Evolutionary conservation across 2,113 vertebrate genomes (phyloP).

Genomic region (Bolborhynchus lineola): DNA sequence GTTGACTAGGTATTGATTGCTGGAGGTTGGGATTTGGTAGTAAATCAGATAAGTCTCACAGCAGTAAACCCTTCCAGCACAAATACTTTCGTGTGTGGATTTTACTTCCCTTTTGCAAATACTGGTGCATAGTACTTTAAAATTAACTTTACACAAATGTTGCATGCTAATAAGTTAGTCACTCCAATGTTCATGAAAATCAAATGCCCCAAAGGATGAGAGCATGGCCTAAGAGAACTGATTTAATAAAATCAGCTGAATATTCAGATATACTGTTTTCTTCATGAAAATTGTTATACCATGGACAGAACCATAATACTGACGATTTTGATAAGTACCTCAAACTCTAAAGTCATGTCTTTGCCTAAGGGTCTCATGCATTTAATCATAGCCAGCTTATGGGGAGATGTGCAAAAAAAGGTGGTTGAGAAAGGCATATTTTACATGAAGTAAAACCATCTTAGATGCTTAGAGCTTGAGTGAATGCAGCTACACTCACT

Average conservation of each 20-base stretch:
- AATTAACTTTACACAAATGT: constrained; percentile 45
- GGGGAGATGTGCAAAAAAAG: neutral
- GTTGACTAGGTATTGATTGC: neutral
- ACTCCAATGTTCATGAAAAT: constrained; percentile 25
- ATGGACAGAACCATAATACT: neutral
- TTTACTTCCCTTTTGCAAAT: constrained; percentile 23
- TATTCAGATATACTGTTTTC: neutral
- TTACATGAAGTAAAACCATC: neutral
- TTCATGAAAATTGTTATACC: neutral
- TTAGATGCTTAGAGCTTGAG: neutral
- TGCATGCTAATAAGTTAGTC: constrained; percentile 37
- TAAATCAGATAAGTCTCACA: constrained; percentile 14
- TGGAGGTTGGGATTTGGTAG: constrained; percentile 36
- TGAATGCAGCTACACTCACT: neutral
- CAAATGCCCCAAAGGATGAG: constrained; percentile 9
- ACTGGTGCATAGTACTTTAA: neutral
- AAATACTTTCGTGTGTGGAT: neutral
- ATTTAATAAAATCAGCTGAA: constrained; percentile 34
- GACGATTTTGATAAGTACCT: neutral
- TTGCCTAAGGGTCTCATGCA: neutral
- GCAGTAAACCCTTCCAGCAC: constrained; percentile 25
- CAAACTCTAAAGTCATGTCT: neutral
- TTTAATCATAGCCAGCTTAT: neutral
- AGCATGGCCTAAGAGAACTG: neutral
- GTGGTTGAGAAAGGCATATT: neutral